These are phyloP conservation scores for Quadriops clusia DNA, from an alignment of 2,888 invertebrate species.

Conservation along the genomic window DNA sequence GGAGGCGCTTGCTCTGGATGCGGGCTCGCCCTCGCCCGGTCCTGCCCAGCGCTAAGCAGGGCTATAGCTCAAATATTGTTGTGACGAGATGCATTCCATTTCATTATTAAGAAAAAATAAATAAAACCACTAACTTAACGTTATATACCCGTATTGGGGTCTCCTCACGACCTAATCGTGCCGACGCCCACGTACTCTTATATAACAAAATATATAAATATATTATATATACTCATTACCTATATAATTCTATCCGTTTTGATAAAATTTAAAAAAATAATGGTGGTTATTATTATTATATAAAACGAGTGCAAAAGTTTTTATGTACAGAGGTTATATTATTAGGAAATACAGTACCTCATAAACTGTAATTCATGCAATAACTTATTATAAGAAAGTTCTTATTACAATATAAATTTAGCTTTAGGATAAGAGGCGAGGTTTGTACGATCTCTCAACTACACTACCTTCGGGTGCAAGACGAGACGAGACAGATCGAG, in stretches of 20 bases:
- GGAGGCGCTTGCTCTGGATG: slow-evolving; percentile 27
- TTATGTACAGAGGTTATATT: slow-evolving; percentile 41
- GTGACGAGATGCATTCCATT: slow-evolving; percentile 40
- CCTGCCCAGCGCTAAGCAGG: slow-evolving; percentile 30
- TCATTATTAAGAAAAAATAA: too few species aligned
- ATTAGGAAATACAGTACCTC: slow-evolving; percentile 42
- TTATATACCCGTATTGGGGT: too few species aligned
- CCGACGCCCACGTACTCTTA: slow-evolving; percentile 10
- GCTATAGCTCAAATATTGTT: slow-evolving; percentile 41
- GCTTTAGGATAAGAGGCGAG: slow-evolving; percentile 39
- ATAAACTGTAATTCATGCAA: slow-evolving; percentile 43
- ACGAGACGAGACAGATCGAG: slow-evolving; percentile 8
- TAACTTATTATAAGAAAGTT: slow-evolving; percentile 41
- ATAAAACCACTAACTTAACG: slow-evolving; percentile 32
- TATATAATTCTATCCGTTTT: slow-evolving; percentile 36
- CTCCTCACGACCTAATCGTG: too few species aligned
- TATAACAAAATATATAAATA: slow-evolving; percentile 10
- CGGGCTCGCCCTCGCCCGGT: slow-evolving; percentile 24
- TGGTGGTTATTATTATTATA: slow-evolving; percentile 31
- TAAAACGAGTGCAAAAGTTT: slow-evolving; percentile 37
- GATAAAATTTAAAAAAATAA: too few species aligned
- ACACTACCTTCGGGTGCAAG: slow-evolving; percentile 16
- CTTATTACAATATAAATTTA: slow-evolving; percentile 39
- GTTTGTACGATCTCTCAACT: slow-evolving; percentile 35
- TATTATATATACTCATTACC: slow-evolving; percentile 31